These are phyloP conservation scores for Clostera curtula DNA, from an alignment of 2,888 invertebrate species.

Conservation along the genomic window DNA sequence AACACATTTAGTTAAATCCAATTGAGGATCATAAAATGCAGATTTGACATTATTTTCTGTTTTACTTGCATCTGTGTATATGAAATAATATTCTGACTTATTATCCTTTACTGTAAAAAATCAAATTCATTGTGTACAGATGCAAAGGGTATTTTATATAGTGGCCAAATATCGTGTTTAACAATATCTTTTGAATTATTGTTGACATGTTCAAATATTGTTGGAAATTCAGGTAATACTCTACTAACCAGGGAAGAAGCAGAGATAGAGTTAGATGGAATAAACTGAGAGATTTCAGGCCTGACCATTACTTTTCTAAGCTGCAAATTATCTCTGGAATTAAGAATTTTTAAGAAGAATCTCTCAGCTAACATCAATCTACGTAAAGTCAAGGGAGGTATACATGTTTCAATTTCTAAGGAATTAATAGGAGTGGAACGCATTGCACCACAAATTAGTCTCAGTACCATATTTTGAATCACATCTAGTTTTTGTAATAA, in stretches of 20 bases:
- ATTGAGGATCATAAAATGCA: not conserved
- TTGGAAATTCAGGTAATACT: not conserved
- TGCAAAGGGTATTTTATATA: not conserved
- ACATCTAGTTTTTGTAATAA: conserved; percentile 5
- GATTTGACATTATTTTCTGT: not conserved
- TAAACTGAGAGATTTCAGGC: not conserved
- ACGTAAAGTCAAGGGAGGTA: not conserved
- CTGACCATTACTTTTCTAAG: not conserved
- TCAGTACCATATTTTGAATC: conserved; percentile 3
- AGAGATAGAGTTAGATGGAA: not conserved
- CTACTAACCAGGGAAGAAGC: not conserved
- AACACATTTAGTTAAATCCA: not conserved
- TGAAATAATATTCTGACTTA: not conserved
- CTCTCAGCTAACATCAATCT: not conserved
- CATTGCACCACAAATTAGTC: conserved; percentile 7
- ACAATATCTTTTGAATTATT: not conserved
- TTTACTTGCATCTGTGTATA: not conserved
- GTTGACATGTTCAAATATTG: not conserved
- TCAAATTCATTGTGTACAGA: not conserved
- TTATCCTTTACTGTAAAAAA: not conserved
- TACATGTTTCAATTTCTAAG: conserved; percentile 4
- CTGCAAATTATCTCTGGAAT: not conserved
- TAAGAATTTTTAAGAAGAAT: not conserved
- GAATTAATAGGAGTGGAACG: conserved; percentile 6
- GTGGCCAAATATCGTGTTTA: not conserved